Evolutionary conservation across 2,888 invertebrate species (phyloP).

Genomic region (Melanotus villosus): DNA sequence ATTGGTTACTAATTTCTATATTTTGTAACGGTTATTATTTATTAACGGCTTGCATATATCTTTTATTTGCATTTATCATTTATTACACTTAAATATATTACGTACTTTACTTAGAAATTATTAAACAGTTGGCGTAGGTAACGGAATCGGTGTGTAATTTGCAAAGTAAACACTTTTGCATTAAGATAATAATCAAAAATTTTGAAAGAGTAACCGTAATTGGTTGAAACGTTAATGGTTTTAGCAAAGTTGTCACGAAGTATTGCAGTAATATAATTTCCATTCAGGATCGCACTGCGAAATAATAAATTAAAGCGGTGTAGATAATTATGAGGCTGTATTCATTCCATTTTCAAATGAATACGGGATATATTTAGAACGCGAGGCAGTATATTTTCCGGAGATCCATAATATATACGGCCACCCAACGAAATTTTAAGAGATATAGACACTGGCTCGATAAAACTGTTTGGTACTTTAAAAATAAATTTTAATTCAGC

Average conservation of each 20-base stretch:
- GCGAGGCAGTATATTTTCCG: conserved; percentile 19
- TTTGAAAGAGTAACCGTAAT: background rate
- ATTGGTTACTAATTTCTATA: too few species aligned
- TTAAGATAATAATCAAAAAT: background rate
- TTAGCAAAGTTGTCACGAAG: conserved; percentile 12
- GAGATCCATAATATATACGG: conserved; percentile 24
- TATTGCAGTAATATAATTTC: background rate
- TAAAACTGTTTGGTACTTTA: conserved; percentile 34
- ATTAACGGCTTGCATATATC: too few species aligned
- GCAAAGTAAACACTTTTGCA: background rate
- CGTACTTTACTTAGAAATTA: too few species aligned
- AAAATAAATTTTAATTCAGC: conserved; percentile 46
- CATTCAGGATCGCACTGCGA: conserved; percentile 1
- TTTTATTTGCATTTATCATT: too few species aligned
- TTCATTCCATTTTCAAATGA: conserved; percentile 26
- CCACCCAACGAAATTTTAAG: conserved; percentile 32
- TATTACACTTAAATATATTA: too few species aligned
- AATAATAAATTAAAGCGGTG: conserved; percentile 25
- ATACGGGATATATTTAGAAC: conserved; percentile 21
- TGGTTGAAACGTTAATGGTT: conserved; percentile 8
- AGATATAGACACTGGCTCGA: conserved; percentile 28
- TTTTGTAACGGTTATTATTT: too few species aligned
- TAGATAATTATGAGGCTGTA: conserved; percentile 25
- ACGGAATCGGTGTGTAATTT: background rate
- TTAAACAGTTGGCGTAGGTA: too few species aligned